These are phyloP conservation scores for Drosophila macrothrix DNA, from an alignment of 2,888 invertebrate genomes.

Conservation along the genomic window DNA sequence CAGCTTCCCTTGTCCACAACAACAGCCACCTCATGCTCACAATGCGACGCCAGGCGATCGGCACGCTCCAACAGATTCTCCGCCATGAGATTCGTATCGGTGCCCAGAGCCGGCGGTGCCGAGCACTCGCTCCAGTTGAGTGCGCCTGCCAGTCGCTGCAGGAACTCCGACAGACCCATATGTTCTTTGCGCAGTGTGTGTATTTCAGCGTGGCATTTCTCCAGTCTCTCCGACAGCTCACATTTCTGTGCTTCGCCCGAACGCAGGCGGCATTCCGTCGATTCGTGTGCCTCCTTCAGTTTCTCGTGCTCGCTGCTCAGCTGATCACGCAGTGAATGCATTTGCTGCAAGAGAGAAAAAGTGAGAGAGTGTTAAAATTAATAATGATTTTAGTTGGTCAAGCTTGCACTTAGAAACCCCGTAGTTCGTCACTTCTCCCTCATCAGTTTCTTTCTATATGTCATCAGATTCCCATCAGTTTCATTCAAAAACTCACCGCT, in stretches of 20 bases:
- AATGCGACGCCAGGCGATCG: conserved; percentile 87
- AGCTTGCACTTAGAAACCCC: no score
- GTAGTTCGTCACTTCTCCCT: no score
- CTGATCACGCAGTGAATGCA: conserved; percentile 91
- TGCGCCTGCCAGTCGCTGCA: conserved; percentile 92
- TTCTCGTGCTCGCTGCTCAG: conserved; percentile 90
- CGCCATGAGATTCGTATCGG: conserved; percentile 85
- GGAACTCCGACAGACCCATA: conserved; percentile 88
- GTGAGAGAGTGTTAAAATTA: neutral
- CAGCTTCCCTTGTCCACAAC: conserved; percentile 67
- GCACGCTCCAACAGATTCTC: conserved; percentile 94
- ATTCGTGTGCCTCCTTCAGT: conserved; percentile 86
- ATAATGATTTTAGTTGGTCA: neutral
- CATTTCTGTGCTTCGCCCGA: conserved; percentile 88
- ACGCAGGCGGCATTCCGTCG: conserved; percentile 89
- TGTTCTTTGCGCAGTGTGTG: conserved; percentile 86
- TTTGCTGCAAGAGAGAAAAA: conserved; percentile 86
- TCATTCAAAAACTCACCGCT: conserved; percentile 86
- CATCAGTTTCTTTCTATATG: no score
- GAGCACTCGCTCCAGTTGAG: conserved; percentile 87
- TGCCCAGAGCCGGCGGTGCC: conserved; percentile 82
- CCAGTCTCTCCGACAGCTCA: conserved; percentile 90
- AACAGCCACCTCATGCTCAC: conserved; percentile 77
- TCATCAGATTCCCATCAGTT: neutral
- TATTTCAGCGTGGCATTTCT: conserved; percentile 92